Evolutionary conservation across 2,888 invertebrate species (phyloP).

Genomic region (Platycnemis pennipes): DNA sequence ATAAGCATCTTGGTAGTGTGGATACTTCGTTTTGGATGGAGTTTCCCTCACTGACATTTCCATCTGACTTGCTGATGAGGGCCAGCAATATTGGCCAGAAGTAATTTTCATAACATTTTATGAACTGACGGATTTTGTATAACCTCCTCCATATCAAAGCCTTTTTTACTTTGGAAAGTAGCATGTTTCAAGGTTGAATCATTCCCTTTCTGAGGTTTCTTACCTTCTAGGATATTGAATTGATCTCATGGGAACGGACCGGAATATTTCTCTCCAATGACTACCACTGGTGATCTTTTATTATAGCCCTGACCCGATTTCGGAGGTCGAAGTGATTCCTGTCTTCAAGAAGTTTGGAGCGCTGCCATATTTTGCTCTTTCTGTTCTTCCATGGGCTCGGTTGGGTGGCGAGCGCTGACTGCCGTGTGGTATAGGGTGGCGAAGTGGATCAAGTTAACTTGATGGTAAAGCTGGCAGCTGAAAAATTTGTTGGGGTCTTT

Average conservation of each 20-base stretch:
- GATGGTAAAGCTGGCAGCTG: not conserved
- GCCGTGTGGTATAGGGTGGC: not conserved
- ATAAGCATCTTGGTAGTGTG: no score
- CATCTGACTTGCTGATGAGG: no score
- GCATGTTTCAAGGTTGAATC: not conserved
- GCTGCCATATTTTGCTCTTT: conserved; percentile 1
- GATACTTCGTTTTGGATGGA: no score
- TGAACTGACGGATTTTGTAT: no score
- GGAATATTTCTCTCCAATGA: conserved; percentile 19
- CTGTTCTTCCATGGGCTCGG: not conserved
- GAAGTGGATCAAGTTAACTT: not conserved
- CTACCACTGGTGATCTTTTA: conserved; percentile 3
- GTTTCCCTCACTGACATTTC: no score
- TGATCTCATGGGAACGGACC: not conserved
- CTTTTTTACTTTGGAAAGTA: not conserved
- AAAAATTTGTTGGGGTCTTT: not conserved
- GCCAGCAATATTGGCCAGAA: no score
- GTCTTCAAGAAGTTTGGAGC: conserved; percentile 14
- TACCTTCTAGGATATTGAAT: conserved; percentile 19
- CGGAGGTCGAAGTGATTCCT: conserved; percentile 13
- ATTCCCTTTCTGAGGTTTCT: not conserved
- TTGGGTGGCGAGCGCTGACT: not conserved
- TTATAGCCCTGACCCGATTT: conserved; percentile 19
- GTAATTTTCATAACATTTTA: no score
- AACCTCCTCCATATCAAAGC: no score